These are phyloP conservation scores for Neoseiulus cucumeris DNA, from an alignment of 1,140 invertebrate species.

Conservation along the genomic window DNA sequence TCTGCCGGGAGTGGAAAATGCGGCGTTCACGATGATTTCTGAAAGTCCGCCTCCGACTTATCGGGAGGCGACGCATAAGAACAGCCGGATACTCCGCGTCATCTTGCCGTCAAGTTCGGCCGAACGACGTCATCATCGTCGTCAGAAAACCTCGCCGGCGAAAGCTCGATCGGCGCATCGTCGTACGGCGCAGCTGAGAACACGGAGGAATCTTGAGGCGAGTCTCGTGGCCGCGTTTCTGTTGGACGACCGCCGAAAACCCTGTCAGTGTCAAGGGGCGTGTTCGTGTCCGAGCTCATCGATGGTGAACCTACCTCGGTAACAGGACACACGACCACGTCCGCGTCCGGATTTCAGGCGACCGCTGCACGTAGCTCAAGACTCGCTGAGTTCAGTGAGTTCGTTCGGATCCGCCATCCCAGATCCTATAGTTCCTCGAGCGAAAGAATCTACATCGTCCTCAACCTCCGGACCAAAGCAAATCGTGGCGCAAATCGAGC, in stretches of 20 bases:
- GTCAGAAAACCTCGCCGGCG: neutral
- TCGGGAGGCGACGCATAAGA: conserved; percentile 9
- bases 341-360: neutral
- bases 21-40: conserved; percentile 10
- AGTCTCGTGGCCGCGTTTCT: neutral
- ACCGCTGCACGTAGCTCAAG: neutral
- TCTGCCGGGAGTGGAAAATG: neutral
- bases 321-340: neutral
- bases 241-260: conserved; percentile 12
- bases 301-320: neutral
- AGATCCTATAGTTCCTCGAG: neutral
- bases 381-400: neutral
- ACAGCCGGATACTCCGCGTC: neutral
- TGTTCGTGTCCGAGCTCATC: conserved; percentile 14
- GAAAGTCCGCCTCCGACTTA: conserved; percentile 13
- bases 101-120: conserved; percentile 4
- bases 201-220: conserved; percentile 2
- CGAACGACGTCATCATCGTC: neutral
- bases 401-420: neutral
- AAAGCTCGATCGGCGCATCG: neutral
- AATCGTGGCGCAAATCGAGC: neutral
- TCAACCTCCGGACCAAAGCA: neutral
- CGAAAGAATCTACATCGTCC: neutral
- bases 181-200: neutral
- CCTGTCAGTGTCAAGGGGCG: conserved; percentile 15